Evolutionary conservation across 2,797 vertebrate genomes (phyloP).

Genomic region (Brotula barbata): DNA sequence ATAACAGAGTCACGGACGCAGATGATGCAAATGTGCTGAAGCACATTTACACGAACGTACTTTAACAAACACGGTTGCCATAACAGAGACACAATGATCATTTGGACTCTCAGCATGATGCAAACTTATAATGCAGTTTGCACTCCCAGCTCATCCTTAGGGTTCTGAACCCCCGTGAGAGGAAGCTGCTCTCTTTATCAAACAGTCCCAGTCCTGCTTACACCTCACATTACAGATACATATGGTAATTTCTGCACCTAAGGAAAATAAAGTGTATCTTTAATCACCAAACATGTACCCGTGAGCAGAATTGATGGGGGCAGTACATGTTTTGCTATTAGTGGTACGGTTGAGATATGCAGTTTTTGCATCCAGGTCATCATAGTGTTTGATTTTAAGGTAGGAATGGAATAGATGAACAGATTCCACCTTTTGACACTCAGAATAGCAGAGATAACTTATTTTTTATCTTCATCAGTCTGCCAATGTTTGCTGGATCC

Average conservation of each 20-base stretch:
- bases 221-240: background rate
- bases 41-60: background rate
- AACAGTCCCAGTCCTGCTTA: constrained; percentile 8
- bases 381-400: no score
- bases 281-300: constrained; percentile 20
- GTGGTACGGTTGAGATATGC: no score
- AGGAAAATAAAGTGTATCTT: constrained; percentile 23
- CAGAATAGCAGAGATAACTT: no score
- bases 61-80: constrained; percentile 36
- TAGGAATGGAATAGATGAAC: no score
- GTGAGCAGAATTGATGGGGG: no score
- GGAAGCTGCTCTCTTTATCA: constrained; percentile 18
- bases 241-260: constrained; percentile 19
- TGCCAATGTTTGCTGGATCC: no score
- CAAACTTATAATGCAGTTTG: constrained; percentile 18
- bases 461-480: no score
- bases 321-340: no score
- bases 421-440: no score
- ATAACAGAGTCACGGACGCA: constrained; percentile 42
- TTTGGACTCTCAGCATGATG: constrained; percentile 35
- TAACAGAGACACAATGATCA: constrained; percentile 51
- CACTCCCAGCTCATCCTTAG: background rate
- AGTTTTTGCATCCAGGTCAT: no score
- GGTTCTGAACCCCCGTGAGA: constrained; percentile 4
- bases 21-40: constrained; percentile 44